These are phyloP conservation scores for Acleris sparsana DNA, from an alignment of 2,888 invertebrate genomes.

Conservation along the genomic window DNA sequence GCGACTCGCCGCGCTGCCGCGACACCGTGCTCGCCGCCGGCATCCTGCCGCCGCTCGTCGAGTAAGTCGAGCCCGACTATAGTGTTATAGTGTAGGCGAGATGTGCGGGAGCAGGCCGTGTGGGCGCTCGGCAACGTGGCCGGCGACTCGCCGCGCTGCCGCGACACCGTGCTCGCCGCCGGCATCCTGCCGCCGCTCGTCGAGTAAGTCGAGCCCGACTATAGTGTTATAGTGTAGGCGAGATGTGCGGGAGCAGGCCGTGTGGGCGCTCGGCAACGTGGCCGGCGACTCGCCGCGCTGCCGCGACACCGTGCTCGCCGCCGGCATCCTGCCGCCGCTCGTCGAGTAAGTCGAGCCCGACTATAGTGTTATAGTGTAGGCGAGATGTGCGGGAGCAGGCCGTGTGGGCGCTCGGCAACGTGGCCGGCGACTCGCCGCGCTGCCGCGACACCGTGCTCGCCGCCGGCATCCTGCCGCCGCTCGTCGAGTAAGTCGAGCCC, in stretches of 20 bases:
- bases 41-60: slow-evolving; percentile 92
- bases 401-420: slow-evolving; percentile 97
- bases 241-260: too few relatives aligned
- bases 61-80: slow-evolving; percentile 94
- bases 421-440: slow-evolving; percentile 97
- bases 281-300: slow-evolving; percentile 97
- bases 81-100: too few relatives aligned
- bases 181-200: slow-evolving; percentile 94
- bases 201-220: slow-evolving; percentile 95
- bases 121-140: slow-evolving; percentile 99
- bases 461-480: slow-evolving; percentile 92
- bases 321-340: slow-evolving; percentile 93
- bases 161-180: slow-evolving; percentile 94
- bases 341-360: slow-evolving; percentile 96
- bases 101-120: slow-evolving; percentile 54
- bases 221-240: too few relatives aligned
- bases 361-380: too few relatives aligned
- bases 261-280: slow-evolving; percentile 98
- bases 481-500: slow-evolving; percentile 95
- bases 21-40: slow-evolving; percentile 95
- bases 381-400: too few relatives aligned
- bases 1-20: slow-evolving; percentile 96
- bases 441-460: slow-evolving; percentile 96
- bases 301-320: slow-evolving; percentile 94
- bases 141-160: slow-evolving; percentile 96